A percentile compares a stretch with the other conserved stretches of the same genome.
phyloP scores from a whole-genome alignment of 1,140 invertebrate species.

The Saccostrea echinata region DNA sequence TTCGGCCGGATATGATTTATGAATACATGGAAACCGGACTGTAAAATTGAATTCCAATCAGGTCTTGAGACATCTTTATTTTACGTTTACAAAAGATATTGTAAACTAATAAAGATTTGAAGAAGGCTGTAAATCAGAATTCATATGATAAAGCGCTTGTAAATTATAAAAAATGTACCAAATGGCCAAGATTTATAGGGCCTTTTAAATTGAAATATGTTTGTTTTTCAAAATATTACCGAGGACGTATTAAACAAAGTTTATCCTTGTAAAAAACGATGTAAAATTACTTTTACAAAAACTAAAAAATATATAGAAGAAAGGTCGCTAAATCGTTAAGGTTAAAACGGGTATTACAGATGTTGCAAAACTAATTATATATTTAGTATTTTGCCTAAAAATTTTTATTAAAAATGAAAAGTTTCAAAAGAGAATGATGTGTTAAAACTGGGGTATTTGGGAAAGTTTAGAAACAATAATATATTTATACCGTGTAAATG shows the following conservation, averaged over 20 bases:
- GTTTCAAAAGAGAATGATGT: neutral
- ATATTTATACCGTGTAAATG: neutral
- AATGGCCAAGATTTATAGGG: neutral
- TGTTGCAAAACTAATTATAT: too few species aligned
- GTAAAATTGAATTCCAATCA: conserved; percentile 32
- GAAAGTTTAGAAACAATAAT: neutral
- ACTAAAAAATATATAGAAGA: neutral
- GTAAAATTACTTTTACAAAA: neutral
- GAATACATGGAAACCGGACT: neutral
- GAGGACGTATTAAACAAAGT: neutral
- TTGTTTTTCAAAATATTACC: conserved; percentile 31
- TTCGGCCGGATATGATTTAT: neutral
- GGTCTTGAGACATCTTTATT: conserved; percentile 5
- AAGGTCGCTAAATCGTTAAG: neutral
- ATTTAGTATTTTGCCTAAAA: too few species aligned
- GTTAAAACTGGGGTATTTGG: neutral
- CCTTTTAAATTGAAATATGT: conserved; percentile 23
- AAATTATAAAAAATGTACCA: conserved; percentile 26
- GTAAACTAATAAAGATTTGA: conserved; percentile 32
- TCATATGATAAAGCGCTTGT: conserved; percentile 29
- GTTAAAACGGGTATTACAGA: too few species aligned
- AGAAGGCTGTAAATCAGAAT: conserved; percentile 2
- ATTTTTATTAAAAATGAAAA: too few species aligned
- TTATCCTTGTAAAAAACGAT: neutral
- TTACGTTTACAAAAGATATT: conserved; percentile 36